Conservation (phyloP, 2,797 vertebrate species). For the Phoxinus dragarum region DNA sequence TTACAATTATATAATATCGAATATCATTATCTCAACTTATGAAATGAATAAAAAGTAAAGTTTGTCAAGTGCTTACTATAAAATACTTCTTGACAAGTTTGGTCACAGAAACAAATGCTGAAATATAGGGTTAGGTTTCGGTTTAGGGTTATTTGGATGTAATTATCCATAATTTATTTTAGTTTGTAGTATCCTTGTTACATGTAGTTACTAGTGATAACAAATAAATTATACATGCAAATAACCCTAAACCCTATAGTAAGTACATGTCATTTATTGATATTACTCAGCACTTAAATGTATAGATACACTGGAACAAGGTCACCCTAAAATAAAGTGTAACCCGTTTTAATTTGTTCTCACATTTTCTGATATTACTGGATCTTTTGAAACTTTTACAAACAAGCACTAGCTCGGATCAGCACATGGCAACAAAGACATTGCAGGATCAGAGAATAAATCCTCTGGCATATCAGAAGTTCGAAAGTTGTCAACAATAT, state of each 20-base stretch:
- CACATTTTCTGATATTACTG: constrained; percentile 1
- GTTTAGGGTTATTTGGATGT: too few relatives aligned
- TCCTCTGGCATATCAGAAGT: constrained; percentile 39
- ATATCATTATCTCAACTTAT: background rate
- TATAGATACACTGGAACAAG: background rate
- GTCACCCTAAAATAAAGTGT: background rate
- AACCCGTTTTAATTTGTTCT: background rate
- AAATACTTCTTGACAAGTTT: background rate
- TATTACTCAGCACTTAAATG: background rate
- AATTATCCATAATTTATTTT: background rate
- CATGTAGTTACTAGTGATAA: background rate
- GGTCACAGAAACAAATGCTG: background rate
- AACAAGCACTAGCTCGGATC: background rate
- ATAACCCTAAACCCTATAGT: background rate
- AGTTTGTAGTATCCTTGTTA: background rate
- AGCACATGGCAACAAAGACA: constrained; percentile 16
- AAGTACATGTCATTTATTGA: background rate
- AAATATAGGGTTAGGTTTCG: too few relatives aligned
- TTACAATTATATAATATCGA: background rate
- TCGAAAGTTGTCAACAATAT: constrained; percentile 67
- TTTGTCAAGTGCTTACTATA: background rate
- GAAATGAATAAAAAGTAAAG: background rate
- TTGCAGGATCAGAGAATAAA: constrained; percentile 30
- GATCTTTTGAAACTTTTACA: constrained; percentile 4
- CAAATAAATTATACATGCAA: background rate